Evolutionary conservation across 2,113 vertebrate genomes (phyloP), one percentile per base, ranked within the genome.

Genomic region (Drymodes brunneopygia): DNA sequence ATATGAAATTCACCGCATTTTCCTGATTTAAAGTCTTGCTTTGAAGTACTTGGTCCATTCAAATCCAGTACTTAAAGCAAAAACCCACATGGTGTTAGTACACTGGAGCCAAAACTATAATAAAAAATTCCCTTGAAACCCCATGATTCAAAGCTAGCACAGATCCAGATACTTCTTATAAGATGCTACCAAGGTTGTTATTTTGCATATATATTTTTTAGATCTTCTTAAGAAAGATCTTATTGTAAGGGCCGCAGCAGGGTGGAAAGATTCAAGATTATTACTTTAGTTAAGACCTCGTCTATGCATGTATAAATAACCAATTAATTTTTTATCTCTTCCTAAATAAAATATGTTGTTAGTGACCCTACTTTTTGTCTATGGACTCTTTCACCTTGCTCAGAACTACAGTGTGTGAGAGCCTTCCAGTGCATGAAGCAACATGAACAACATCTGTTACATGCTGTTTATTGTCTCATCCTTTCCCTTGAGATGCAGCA

Each of bases 11-110:
- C 65, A 75, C 81, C 3, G 40, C 69, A 45, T 95, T 95, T 95
- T 94, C 91, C 78, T 87, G 83, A 91, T 96, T 95, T 95, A 92
- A 81, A 67, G 69, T 69, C 86, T 91, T 84, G 10, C 95, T 97
- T 97, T 97, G 95, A 96, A 94, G 95, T 95, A 79, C 14, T 94
- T 57, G 65, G 93, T 97, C 93, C 94, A 91, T 95, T 97, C 95
- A 96, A 95, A 95, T 61, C 53, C 85, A 92, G 94, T 94, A 95
- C 86, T 96, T 88, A 91, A 92, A 95, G 86, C 69, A 94, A 95
- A 97, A 97, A 84, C 53, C 83, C 95, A 95, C 96, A 96, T 94
- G 86, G 83, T 89, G 57, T 57, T 45, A 94, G 61, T 53, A 51
- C 40, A 81, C 61, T 75, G 77, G 5, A 95, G 84, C 94, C 94